phyloP scores from a whole-genome alignment of 2,888 invertebrate species.

The Rhorus exstirpatorius region DNA sequence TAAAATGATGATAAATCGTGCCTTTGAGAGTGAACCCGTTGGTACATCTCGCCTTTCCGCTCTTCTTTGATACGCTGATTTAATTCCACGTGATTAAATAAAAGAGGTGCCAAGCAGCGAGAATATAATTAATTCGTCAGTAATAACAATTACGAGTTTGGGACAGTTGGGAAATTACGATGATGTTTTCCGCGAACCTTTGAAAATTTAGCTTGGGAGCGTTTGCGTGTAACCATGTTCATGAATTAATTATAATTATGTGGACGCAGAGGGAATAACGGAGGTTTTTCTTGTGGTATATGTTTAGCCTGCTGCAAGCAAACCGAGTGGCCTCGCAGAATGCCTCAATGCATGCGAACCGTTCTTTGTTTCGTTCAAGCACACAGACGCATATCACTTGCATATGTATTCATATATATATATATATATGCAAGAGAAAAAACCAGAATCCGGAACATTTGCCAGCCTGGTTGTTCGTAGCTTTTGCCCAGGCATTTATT shows the following conservation, averaged over 20 bases:
- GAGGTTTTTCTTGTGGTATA: constrained; percentile 45
- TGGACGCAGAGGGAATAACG: constrained; percentile 32
- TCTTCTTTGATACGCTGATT: too few species aligned
- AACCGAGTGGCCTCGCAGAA: constrained; percentile 46
- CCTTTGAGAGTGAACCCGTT: too few species aligned
- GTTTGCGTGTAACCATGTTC: background rate
- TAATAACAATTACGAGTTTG: constrained; percentile 25
- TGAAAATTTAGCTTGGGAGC: constrained; percentile 28
- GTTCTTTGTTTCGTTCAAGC: constrained; percentile 59
- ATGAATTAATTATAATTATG: constrained; percentile 64
- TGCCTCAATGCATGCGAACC: constrained; percentile 63
- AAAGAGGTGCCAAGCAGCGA: too few species aligned
- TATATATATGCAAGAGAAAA: constrained; percentile 13
- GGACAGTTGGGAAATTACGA: constrained; percentile 21
- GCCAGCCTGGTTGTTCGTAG: constrained; percentile 38
- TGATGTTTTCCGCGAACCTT: background rate
- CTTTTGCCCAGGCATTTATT: constrained; percentile 33
- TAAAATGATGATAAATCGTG: background rate
- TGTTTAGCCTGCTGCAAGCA: constrained; percentile 51
- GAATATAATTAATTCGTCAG: background rate
- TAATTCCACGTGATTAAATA: too few species aligned
- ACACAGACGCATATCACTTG: background rate
- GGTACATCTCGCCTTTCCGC: too few species aligned
- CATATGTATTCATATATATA: background rate
- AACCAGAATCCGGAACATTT: constrained; percentile 58